Conservation (phyloP, 2,113 vertebrate genomes). For the human region DNA sequence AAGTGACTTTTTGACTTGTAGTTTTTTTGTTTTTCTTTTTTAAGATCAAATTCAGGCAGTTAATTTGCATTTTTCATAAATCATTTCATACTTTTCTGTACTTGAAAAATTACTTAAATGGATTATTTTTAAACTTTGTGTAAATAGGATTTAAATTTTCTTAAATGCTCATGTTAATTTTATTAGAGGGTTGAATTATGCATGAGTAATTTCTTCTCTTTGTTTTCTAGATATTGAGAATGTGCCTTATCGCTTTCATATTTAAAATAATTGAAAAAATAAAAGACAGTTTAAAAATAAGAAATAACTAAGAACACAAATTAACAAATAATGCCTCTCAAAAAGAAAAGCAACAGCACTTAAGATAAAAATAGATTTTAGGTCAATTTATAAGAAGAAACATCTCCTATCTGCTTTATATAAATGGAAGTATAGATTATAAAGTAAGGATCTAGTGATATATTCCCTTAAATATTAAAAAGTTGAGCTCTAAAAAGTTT, state of each 20-base stretch:
- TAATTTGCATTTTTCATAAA: not conserved
- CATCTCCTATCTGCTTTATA: not conserved
- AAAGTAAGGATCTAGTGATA: not conserved
- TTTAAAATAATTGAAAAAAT: not conserved
- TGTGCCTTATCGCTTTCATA: not conserved
- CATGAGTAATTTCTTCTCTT: not conserved
- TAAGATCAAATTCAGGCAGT: not conserved
- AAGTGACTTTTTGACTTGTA: not conserved
- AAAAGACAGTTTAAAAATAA: not conserved
- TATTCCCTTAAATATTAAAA: not conserved
- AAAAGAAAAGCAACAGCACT: not conserved
- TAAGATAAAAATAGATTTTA: not conserved
- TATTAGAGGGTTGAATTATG: not conserved
- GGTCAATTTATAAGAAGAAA: not conserved
- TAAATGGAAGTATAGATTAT: not conserved
- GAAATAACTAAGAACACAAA: not conserved
- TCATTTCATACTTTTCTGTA: not conserved
- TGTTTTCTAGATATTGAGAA: not conserved
- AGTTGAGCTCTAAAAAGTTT: not conserved
- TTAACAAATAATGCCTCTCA: not conserved
- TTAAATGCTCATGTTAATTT: not conserved
- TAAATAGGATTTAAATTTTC: not conserved
- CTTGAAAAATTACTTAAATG: not conserved
- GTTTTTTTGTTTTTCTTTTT: not conserved
- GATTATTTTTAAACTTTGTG: not conserved